These are phyloP conservation scores for Hanleya hanleyi DNA, from an alignment of 2,888 invertebrate species.

Conservation along the genomic window DNA sequence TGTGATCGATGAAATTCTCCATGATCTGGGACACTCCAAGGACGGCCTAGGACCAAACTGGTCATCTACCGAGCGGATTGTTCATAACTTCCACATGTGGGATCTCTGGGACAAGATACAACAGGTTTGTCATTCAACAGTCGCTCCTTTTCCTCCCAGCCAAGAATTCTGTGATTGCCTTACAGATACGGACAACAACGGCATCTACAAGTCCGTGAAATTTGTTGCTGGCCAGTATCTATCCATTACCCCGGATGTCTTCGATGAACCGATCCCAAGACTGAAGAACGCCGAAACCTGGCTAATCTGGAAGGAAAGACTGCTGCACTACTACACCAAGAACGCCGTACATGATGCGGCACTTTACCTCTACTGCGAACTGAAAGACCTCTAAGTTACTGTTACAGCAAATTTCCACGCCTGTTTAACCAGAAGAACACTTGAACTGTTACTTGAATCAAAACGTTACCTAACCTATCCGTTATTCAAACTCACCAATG, in stretches of 20 bases:
- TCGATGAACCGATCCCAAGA: constrained; percentile 61
- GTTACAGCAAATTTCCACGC: too few species aligned
- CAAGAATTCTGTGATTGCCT: constrained; percentile 50
- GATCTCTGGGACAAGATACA: constrained; percentile 46
- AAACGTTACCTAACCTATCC: too few species aligned
- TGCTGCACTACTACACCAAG: constrained; percentile 58
- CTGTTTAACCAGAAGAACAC: too few species aligned
- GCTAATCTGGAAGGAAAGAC: constrained; percentile 55
- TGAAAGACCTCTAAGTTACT: constrained; percentile 24
- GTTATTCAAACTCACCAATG: too few species aligned
- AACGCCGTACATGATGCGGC: constrained; percentile 56
- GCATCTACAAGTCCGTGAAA: constrained; percentile 46
- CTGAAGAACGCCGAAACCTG: constrained; percentile 52
- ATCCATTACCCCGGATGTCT: constrained; percentile 57
- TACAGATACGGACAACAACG: constrained; percentile 48
- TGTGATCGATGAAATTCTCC: constrained; percentile 50
- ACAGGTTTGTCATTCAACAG: constrained; percentile 31
- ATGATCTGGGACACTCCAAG: constrained; percentile 47
- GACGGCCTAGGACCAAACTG: constrained; percentile 61
- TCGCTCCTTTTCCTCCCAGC: constrained; percentile 34
- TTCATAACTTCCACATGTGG: constrained; percentile 61
- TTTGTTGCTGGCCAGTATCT: constrained; percentile 62
- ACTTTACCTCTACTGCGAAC: constrained; percentile 54
- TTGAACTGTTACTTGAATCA: too few species aligned
- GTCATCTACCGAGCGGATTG: constrained; percentile 59